Base-by-base conservation (phyloP, 2,888 invertebrate genomes). In the Epistrophe grossulariae region DNA sequence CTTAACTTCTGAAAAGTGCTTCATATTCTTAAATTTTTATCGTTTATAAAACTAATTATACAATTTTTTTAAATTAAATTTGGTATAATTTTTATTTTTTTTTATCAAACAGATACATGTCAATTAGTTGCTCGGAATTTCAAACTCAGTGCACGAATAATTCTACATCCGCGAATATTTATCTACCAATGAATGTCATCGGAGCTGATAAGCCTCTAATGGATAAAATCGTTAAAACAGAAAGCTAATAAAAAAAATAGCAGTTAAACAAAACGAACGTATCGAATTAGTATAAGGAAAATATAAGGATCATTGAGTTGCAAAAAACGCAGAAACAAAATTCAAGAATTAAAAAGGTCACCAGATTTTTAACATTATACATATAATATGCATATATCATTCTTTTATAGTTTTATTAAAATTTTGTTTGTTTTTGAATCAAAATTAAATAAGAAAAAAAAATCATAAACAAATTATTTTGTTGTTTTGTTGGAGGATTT, bases 121-220 rank as follows among this genome's bases (percentile, higher is more conserved):
- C 92, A 79, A 82, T 83, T 64, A 90, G 90, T 88, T 90, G 90
- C 88, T 89, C 90, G 68, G 92, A 92, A 88, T 91, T 92, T 48
- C 92, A 92, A 88, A 92, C 93, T 79, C 93, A 92, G 85, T 92
- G 91, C 88, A 92, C 92, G 79, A 92, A 91, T 10, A 92, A 92
- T 89, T 92, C 92, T 66, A 92, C 90, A 19, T 91, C 91, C 68
- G 92, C 92, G 87, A 92, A 91, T 87, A 90, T 92, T 62, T 91
- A 91, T 88, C 78, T 91, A 13, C 89, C 91, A 40, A 72, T 90
- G 87, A 90, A 84, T 45, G 85, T 70, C n/a, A 64, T 81, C 13
- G 78, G 70, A 13, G 60, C 88, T 31, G 92, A 92, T 79, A 91
- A 91, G 79, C 92, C 91, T 4, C 88, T 92, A 17, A 89, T 91